Conservation (phyloP, 2,113 vertebrate genomes). For the Orcinus orca region DNA sequence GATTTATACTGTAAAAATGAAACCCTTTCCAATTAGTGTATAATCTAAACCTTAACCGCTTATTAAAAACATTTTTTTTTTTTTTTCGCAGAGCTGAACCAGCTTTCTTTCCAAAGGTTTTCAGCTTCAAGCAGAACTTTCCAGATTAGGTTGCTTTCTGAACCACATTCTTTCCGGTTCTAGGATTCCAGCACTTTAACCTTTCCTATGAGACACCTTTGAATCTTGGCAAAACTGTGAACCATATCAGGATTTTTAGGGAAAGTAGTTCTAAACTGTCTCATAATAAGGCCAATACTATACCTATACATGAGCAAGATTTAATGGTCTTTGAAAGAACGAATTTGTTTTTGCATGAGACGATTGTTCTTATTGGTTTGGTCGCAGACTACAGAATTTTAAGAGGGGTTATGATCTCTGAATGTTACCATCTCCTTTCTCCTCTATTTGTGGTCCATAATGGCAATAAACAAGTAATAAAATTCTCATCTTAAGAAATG, state of each 20-base stretch:
- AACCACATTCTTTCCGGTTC: neutral
- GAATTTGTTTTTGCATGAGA: neutral
- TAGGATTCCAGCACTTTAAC: neutral
- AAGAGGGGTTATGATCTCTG: neutral
- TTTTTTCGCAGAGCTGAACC: neutral
- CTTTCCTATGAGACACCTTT: neutral
- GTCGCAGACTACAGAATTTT: neutral
- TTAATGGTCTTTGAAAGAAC: neutral
- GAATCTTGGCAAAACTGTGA: neutral
- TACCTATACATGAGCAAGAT: neutral
- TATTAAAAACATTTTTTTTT: slow-evolving; percentile 5
- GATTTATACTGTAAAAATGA: slow-evolving; percentile 41
- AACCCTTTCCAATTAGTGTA: slow-evolving; percentile 29
- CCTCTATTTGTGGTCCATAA: neutral
- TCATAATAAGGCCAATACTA: neutral
- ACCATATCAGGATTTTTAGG: neutral
- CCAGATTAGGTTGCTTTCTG: neutral
- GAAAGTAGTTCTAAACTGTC: neutral
- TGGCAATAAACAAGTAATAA: neutral
- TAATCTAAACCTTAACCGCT: slow-evolving; percentile 55
- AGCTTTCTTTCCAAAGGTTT: slow-evolving; percentile 26
- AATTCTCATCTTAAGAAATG: neutral
- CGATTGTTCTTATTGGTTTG: neutral
- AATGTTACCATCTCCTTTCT: neutral
- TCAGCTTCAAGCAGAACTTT: slow-evolving; percentile 19